Base-by-base conservation (phyloP, 2,797 vertebrate genomes). In the Danio albolineatus region DNA sequence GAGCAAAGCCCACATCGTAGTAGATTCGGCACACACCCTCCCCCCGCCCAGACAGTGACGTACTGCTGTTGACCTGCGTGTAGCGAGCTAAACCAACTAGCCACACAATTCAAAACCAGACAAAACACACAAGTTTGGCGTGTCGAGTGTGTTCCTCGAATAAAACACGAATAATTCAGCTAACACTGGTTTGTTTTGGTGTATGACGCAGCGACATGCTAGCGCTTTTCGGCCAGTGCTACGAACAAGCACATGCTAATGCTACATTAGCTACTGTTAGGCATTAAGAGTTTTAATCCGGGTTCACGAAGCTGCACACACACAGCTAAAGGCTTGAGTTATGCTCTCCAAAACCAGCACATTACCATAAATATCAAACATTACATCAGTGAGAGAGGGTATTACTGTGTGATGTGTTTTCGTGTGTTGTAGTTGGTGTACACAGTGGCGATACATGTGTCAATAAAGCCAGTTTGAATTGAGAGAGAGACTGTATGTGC, bases 21-120 rank as follows among this genome's bases (percentile, higher is more conserved):
- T 36, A 12, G 39, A 53, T 59, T 16, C n/a, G 10, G 19, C 7
- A 48, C 19, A 5, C 14, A 4, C 16, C n/a, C 38, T 21, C 69
- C 48, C 54, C 44, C 14, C 46, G 51, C n/a, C 44, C 48, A 9
- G 1, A 10, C 19, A 16, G 49, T 72, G 77, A 79, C 67, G 77
- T 79, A 43, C 5, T 17, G 17, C 13, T 79, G 77, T 79, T 79
- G 67, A 62, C 38, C 66, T 79, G 67, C 46, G 19, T 49, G 76
- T n/a, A 65, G 57, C 56, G 17, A 53, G 75, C 76, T 66, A 76
- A 70, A 41, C 62, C 65, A 10, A 38, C 82, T 83, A 76, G 65
- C 56, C 65, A 44, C 38, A 72, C 46, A 7, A 44, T 17, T 61
- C 36, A n/a, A 70, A 70, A 51, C 7, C 19, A 59, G 17, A 48